Evolutionary conservation across 2,888 invertebrate species (phyloP).

Genomic region (Amphipyra tragopoginis): DNA sequence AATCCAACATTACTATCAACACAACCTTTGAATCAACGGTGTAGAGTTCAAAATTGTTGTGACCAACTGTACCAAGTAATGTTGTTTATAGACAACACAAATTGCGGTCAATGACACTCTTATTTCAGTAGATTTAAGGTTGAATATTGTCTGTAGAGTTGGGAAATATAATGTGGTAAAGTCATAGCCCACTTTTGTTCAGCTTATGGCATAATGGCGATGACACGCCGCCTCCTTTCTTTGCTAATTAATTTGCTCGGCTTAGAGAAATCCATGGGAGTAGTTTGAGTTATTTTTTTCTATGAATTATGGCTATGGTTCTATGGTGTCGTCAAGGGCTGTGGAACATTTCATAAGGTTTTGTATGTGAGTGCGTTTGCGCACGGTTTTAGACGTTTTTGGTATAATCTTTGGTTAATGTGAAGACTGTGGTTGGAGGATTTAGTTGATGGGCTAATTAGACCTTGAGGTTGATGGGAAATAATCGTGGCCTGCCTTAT

Average conservation of each 20-base stretch:
- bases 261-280: constrained; percentile 82
- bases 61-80: constrained; percentile 6
- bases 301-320: constrained; percentile 42
- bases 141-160: constrained; percentile 11
- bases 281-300: constrained; percentile 46
- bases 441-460: constrained; percentile 27
- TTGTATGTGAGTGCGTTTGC: constrained; percentile 24
- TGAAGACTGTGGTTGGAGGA: constrained; percentile 30
- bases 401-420: constrained; percentile 39
- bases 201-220: constrained; percentile 69
- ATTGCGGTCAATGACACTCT: constrained; percentile 14
- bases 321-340: constrained; percentile 38
- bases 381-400: constrained; percentile 36
- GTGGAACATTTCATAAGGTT: constrained; percentile 8
- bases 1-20: constrained; percentile 10
- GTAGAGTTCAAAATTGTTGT: constrained; percentile 41
- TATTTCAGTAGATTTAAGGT: constrained; percentile 34
- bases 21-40: constrained; percentile 18
- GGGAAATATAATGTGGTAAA: constrained; percentile 45
- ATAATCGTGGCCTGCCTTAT: neutral
- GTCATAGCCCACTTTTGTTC: constrained; percentile 75
- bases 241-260: constrained; percentile 79
- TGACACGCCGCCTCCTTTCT: constrained; percentile 76
- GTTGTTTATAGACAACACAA: constrained; percentile 5
- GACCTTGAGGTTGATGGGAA: constrained; percentile 34